Evolutionary conservation across 2,797 vertebrate species (phyloP).

Genomic region (Peromyscus attwateri): DNA sequence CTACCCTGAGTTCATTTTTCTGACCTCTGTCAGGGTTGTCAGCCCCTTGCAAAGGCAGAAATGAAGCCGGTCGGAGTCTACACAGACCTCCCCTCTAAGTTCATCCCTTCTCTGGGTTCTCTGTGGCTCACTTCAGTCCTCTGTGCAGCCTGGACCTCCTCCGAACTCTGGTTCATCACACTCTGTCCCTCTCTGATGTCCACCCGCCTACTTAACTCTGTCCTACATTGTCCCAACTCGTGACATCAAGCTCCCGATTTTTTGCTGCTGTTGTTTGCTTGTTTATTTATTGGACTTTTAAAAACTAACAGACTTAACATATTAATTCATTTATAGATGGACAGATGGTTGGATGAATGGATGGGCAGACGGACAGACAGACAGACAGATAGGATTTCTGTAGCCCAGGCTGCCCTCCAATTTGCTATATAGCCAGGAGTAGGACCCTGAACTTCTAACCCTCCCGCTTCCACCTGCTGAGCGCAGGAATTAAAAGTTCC

Average conservation of each 20-base stretch:
- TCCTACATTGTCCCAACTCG: background rate
- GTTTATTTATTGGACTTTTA: background rate
- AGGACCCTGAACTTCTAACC: background rate
- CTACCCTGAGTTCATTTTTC: background rate
- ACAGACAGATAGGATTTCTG: background rate
- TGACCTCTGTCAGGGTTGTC: background rate
- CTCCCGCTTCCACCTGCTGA: background rate
- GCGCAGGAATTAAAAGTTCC: background rate
- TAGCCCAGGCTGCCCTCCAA: background rate
- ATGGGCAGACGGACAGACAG: too few relatives aligned
- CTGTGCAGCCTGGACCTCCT: background rate
- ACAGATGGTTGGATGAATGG: background rate
- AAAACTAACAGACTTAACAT: background rate
- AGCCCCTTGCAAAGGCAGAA: background rate
- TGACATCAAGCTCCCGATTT: background rate
- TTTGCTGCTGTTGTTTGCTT: background rate
- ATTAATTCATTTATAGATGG: background rate
- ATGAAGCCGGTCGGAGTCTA: background rate
- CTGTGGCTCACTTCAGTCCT: too few relatives aligned
- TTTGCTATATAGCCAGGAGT: background rate
- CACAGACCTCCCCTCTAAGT: background rate
- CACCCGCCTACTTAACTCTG: background rate
- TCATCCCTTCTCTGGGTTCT: background rate
- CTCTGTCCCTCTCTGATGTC: background rate
- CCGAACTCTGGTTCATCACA: background rate